Percentiles rank a stretch among this genome's conserved stretches.
Conservation (phyloP, 1,140 invertebrate species). For the Drosophila albomicans region DNA sequence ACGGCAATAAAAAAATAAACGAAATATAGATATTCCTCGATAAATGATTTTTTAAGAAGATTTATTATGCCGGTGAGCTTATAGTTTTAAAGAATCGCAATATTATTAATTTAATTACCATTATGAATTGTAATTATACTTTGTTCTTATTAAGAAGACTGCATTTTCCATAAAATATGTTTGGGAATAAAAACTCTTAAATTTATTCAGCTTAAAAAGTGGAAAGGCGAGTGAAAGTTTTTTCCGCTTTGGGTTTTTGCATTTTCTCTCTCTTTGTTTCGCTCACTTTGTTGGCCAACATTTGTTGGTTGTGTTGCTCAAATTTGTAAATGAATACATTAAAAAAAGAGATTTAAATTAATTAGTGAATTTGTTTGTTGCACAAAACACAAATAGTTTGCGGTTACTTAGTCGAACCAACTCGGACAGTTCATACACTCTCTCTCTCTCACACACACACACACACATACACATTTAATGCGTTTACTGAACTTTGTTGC, state of each 20-base stretch:
- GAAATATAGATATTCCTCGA: too few relatives aligned
- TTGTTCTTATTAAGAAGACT: too few relatives aligned
- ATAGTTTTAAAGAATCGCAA: too few relatives aligned
- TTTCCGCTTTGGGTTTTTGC: neutral
- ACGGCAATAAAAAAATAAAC: too few relatives aligned
- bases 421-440: neutral
- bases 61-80: too few relatives aligned
- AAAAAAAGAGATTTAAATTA: constrained; percentile 23
- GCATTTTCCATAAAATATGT: too few relatives aligned
- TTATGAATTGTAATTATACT: too few relatives aligned
- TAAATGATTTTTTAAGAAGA: too few relatives aligned
- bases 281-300: neutral
- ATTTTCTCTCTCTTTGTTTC: neutral
- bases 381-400: constrained; percentile 27
- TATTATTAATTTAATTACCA: too few relatives aligned
- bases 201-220: neutral
- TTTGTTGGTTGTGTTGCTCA: neutral
- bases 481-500: neutral
- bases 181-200: too few relatives aligned
- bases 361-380: constrained; percentile 30
- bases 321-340: constrained; percentile 2
- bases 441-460: neutral
- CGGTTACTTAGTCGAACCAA: constrained; percentile 7
- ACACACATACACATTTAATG: neutral
- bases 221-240: neutral